Evolutionary conservation across 2,888 invertebrate species (phyloP), one percentile per base, ranked within the genome.

Genomic region (Xestoiulus laeticollis): DNA sequence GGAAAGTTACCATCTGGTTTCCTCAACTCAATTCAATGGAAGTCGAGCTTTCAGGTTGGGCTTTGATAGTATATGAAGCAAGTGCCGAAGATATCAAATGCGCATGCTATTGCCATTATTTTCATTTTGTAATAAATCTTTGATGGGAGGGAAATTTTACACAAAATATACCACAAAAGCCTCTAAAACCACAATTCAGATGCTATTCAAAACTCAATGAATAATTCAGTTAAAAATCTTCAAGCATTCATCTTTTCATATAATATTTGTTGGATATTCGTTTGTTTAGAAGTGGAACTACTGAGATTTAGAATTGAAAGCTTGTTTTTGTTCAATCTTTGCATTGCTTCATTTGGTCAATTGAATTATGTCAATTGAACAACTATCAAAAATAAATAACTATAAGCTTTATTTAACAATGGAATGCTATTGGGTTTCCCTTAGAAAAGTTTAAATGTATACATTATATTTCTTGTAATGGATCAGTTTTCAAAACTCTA

Each of bases 131-230:
- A 68, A 68, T 68, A 68, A 68, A 26, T 68, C 12, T 22, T 6
- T 22, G 22, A 68, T 38, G 38, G 38, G 59, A 59, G 59, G 16
- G 22, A 26, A 68, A 68, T 68, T 3, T 22, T 22, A 26, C 68
- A 68, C 68, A 68, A 26, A 68, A 68, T 68, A 68, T 68, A 22
- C 68, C 59, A 59, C n/a, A n/a, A 59, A 59, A 22, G 59, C 59
- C 59, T 19, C 59, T 59, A 6, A 59, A 59, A 59, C n/a, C n/a
- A 19, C 2, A 59, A 59, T 3, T 22, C 22, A n/a, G 5, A 14
- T 2, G n/a, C n/a, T n/a, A 59, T n/a, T n/a, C n/a, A 4, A 19
- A 53, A 59, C 6, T 59, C 59, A 59, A 53, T 53, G 19, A 22
- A 59, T n/a, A 59, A 2, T 59, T 59, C 59, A 0, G n/a, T n/a